These are phyloP conservation scores for Eupithecia dodoneata DNA, from an alignment of 2,888 invertebrate species.

Conservation along the genomic window DNA sequence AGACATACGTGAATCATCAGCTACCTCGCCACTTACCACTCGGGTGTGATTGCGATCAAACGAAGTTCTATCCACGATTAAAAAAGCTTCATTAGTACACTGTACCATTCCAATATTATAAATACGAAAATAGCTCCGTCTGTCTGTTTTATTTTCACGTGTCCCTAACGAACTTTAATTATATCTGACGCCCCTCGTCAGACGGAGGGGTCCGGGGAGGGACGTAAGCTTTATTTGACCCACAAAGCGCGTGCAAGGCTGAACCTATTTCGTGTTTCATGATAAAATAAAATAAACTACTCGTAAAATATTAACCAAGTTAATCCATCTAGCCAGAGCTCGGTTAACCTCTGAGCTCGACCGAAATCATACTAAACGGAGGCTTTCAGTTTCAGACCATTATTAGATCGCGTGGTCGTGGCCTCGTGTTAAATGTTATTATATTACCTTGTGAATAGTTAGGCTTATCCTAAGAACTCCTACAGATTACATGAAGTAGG, in stretches of 20 bases:
- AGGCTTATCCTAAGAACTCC: background rate
- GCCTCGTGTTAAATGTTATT: background rate
- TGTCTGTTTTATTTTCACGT: too few relatives aligned
- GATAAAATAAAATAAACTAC: background rate
- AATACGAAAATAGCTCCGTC: too few relatives aligned
- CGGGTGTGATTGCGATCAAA: too few relatives aligned
- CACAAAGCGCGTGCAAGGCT: background rate
- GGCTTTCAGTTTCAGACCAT: constrained; percentile 7
- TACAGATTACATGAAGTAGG: background rate
- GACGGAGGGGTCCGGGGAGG: too few relatives aligned
- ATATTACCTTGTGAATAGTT: background rate
- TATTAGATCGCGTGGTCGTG: background rate
- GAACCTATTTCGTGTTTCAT: background rate
- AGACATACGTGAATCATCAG: too few relatives aligned
- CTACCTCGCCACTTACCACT: too few relatives aligned
- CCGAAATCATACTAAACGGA: background rate
- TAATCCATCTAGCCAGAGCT: background rate
- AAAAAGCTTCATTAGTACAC: too few relatives aligned
- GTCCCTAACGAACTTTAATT: too few relatives aligned
- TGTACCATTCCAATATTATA: too few relatives aligned
- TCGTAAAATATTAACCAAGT: background rate
- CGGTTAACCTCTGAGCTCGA: background rate
- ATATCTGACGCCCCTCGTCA: too few relatives aligned
- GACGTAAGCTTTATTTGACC: too few relatives aligned
- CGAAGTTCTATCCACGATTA: too few relatives aligned